phyloP scores from a whole-genome alignment of 2,113 vertebrate species.

The Phoxinus phoxinus region DNA sequence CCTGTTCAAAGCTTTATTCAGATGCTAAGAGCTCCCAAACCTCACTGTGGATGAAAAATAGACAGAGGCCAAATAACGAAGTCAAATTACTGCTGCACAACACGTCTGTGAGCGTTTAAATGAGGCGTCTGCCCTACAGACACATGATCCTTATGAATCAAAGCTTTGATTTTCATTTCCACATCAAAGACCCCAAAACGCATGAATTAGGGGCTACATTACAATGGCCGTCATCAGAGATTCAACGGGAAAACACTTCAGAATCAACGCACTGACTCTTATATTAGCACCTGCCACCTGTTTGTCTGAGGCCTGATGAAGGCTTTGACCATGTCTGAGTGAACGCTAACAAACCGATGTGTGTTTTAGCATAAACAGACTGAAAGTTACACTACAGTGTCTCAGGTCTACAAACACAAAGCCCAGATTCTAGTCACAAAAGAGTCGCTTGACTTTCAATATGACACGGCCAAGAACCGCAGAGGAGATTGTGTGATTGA shows the following conservation, averaged over 20 bases:
- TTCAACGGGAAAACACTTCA: background rate
- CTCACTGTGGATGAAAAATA: conserved; percentile 21
- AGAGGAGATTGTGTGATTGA: too few relatives aligned
- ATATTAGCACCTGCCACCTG: conserved; percentile 4
- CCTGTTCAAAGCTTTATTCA: conserved; percentile 3
- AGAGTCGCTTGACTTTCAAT: background rate
- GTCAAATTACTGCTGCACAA: background rate
- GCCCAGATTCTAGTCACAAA: background rate
- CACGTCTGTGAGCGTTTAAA: background rate
- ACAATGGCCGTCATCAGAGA: background rate
- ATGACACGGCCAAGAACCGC: background rate
- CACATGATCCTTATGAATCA: background rate
- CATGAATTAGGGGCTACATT: background rate
- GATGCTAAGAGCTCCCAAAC: conserved; percentile 2
- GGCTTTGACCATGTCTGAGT: background rate
- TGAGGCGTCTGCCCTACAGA: background rate
- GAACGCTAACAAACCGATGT: background rate
- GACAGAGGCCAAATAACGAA: conserved; percentile 2
- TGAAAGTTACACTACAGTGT: background rate
- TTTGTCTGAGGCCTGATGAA: background rate
- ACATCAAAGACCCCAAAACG: background rate
- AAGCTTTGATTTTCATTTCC: background rate
- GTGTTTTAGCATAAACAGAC: background rate
- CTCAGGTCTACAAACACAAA: background rate
- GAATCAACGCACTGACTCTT: background rate